Base-by-base conservation (phyloP, 2,113 vertebrate genomes). In the Hypomesus transpacificus region DNA sequence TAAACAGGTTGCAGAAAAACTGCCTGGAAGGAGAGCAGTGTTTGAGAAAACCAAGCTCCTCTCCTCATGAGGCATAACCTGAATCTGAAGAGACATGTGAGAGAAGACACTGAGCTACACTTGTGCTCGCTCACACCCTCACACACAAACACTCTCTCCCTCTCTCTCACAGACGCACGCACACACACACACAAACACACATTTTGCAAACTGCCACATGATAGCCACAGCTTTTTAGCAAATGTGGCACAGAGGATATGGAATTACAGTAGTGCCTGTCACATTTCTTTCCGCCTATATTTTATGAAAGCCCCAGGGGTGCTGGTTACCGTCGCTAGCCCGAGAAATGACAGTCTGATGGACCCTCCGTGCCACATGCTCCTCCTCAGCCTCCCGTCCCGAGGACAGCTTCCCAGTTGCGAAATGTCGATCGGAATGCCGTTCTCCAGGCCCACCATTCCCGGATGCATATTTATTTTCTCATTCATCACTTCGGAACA, bases 401-500 rank as follows among this genome's bases (percentile, higher is more conserved):
- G 60, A 75, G 81, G 57, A 26, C 46, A 67, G 81, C 85, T 74
- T 79, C 68, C 56, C 71, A 70, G 22, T 61, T 20, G 17, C 26
- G 83, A 87, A 90, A 90, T 89, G 89, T 88, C 78, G 77, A 89
- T 87, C 52, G 73, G 86, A 85, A 89, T 82, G 84, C 67, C 66
- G 28, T 46, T 66, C 69, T 80, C 71, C 68, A 74, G 81, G 85
- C 82, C 75, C 80, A n/a, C 65, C 26, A 52, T 83, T 78, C 80
- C 83, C 2, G 34, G 81, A 81, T 81, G 68, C 79, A 80, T 87
- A 90, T 90, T 87, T 88, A 91, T 91, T 89, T 89, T 79, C 86
- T 86, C 87, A 88, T 89, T 89, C 84, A 90, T 91, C 89, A 89
- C 84, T 83, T 66, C 63, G 64, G 7, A 20, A 76, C 67, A 80